Base-by-base conservation (phyloP, 1,140 invertebrate genomes). In the Littorina saxatilis region DNA sequence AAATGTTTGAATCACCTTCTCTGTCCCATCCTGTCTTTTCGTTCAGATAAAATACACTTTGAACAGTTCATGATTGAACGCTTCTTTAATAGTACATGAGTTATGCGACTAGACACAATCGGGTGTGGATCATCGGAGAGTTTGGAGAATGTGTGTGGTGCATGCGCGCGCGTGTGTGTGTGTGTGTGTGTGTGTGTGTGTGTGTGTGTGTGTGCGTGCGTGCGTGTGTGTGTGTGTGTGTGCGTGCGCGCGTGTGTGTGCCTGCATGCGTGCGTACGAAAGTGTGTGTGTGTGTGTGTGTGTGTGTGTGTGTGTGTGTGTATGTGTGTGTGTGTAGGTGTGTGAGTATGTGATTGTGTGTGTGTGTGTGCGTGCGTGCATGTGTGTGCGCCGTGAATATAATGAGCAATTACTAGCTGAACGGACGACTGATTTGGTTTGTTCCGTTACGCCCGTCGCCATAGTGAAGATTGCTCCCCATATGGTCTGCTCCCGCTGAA, bases 121-220 rank as follows among this genome's bases (percentile, higher is more conserved):
- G n/a, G n/a, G n/a, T n/a, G n/a, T n/a, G n/a, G n/a, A n/a, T n/a
- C n/a, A n/a, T n/a, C n/a, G n/a, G n/a, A n/a, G n/a, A n/a, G n/a
- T n/a, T 58, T 58, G 55, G 23, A n/a, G 27, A n/a, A 58, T 7
- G 7, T 58, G 55, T 58, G 23, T 58, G 7, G 55, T 4, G 7
- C 7, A n/a, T n/a, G 55, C 55, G 7, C 23, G 7, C 23, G 55
- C 23, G 23, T 4, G 55, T 58, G 55, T 58, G 55, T 58, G 55
- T 58, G 55, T 58, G 55, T 58, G 55, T 58, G 55, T 58, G 55
- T 58, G 55, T 58, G 55, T 58, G 55, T 58, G 55, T 58, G 55
- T 58, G 55, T 58, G 55, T 58, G 55, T 58, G 55, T 58, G 55
- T 58, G 55, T 58, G 55, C 27, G 55, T 58, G 55, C 27, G 55